Evolutionary conservation across 2,797 vertebrate species (phyloP).

Genomic region (Neomorphus geoffroyi): DNA sequence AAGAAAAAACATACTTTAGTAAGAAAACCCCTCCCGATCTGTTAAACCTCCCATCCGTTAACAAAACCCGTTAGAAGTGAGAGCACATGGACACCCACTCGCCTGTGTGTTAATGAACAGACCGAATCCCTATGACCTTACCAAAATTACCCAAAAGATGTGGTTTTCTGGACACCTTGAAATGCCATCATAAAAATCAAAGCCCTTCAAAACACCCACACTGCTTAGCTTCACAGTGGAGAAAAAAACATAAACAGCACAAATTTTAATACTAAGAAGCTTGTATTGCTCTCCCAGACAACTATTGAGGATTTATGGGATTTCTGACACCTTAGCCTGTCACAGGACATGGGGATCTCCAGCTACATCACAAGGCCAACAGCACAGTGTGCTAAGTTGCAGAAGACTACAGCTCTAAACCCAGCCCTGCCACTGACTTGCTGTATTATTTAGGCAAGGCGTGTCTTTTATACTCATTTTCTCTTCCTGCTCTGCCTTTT

Average conservation of each 20-base stretch:
- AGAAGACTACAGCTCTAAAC: neutral
- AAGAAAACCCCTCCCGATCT: neutral
- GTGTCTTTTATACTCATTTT: neutral
- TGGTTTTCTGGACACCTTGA: neutral
- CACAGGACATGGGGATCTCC: neutral
- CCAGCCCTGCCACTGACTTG: neutral
- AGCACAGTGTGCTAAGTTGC: neutral
- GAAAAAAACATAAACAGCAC: neutral
- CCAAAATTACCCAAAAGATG: neutral
- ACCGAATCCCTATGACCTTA: neutral
- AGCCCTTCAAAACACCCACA: accelerated
- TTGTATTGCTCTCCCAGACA: neutral
- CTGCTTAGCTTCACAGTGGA: neutral
- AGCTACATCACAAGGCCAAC: neutral
- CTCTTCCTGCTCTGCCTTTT: neutral
- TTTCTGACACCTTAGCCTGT: neutral
- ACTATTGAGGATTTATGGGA: neutral
- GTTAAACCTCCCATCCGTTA: neutral
- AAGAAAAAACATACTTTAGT: neutral
- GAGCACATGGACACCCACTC: accelerated
- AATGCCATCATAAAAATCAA: neutral
- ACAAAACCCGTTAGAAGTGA: neutral
- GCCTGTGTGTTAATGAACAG: accelerated
- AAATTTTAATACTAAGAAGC: neutral
- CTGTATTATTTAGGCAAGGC: neutral